Evolutionary conservation across 2,113 vertebrate species (phyloP), one percentile per base, ranked within the genome.

Genomic region (Menura novaehollandiae): DNA sequence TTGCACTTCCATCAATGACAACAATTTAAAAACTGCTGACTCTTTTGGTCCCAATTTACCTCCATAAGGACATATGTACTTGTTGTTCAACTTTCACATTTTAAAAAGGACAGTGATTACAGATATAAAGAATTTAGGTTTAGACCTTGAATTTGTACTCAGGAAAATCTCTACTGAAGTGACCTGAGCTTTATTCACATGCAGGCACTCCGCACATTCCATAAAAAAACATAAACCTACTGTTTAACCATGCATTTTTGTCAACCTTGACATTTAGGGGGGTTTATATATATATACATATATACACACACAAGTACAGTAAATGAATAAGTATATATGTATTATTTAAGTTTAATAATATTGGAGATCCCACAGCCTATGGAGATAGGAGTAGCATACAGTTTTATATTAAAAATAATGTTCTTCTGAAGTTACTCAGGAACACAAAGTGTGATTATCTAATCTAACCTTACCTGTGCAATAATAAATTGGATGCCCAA

Each of bases 1-100:
- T 55, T 83, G 46, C 33, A n/a, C n/a, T 72, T 85, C 52, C 73
- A 78, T 37, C 66, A 82, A 60, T 62, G 55, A 58, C 8, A 82
- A 49, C 19, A 79, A 64, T 72, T 82, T 85, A 11, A 91, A 91
- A 95, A 69, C 62, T 85, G 67, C 49, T 89, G 81, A 95, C 15
- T 92, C 49, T 37, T 23, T 23, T 43, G 27, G 39, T 68, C 43
- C 72, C 28, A 27, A 49, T 43, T 79, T 88, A 49, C 37, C 47
- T 71, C 55, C 28, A 3, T 67, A 55, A 92, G 67, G n/a, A 66
- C 39, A 39, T 11, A 73, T 0, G 12, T 9, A 62, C n/a, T 30
- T 3, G 14, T n/a, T 33, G 11, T 68, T 78, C 47, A 69, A n/a
- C 27, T 87, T 81, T 11, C 35, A 58, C 22, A 13, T 89, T 86